Conservation (phyloP, 2,888 invertebrate genomes). For the Lasioglossum figueresi region DNA sequence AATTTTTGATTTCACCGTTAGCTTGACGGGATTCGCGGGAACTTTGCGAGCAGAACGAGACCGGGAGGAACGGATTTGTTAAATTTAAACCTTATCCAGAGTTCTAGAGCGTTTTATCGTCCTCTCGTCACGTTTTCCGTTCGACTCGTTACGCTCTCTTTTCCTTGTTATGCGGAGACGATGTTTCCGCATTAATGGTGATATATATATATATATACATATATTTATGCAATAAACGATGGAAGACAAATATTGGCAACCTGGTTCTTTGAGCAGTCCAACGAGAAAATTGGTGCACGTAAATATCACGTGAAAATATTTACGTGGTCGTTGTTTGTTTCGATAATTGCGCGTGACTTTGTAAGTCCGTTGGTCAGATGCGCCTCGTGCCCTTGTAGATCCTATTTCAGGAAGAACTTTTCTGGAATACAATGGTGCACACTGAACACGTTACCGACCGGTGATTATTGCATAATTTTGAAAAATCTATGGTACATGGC, state of each 20-base stretch:
- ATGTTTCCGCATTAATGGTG: constrained; percentile 76
- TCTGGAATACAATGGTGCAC: not conserved
- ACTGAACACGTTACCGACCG: too few species aligned
- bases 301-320: too few species aligned
- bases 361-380: not conserved
- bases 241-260: constrained; percentile 41
- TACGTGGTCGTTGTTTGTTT: not conserved
- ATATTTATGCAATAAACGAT: constrained; percentile 81
- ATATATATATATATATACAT: constrained; percentile 64
- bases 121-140: constrained; percentile 42
- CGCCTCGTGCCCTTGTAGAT: not conserved
- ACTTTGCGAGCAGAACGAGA: not conserved
- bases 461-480: too few species aligned
- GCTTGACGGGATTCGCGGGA: constrained; percentile 35
- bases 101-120: not conserved
- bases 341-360: not conserved
- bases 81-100: not conserved
- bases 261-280: not conserved
- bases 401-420: not conserved
- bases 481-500: too few species aligned
- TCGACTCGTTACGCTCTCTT: constrained; percentile 58
- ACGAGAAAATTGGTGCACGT: not conserved
- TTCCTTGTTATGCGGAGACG: constrained; percentile 56
- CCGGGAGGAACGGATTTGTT: not conserved
- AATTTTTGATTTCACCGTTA: constrained; percentile 30